Evolutionary conservation across 2,888 invertebrate genomes (phyloP).

Genomic region (Metopia argyrocephala): DNA sequence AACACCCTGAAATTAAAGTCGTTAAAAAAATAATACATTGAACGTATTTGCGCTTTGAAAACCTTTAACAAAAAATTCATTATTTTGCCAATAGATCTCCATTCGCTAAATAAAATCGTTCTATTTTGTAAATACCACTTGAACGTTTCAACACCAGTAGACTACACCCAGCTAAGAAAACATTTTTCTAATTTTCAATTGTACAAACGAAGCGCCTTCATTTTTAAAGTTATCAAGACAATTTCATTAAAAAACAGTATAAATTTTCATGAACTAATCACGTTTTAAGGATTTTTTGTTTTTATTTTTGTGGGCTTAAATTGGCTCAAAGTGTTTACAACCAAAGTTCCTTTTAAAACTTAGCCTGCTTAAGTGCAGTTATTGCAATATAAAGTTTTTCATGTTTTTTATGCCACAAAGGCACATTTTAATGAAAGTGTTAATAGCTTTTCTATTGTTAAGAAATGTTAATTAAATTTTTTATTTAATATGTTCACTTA

Average conservation of each 20-base stretch:
- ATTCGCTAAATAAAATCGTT: no score
- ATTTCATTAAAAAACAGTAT: constrained; percentile 40
- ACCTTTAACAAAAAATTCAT: constrained; percentile 40
- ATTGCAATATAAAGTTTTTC: constrained; percentile 28
- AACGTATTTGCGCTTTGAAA: constrained; percentile 43
- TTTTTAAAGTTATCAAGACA: constrained; percentile 11
- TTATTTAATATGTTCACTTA: neutral
- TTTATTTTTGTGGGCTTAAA: no score
- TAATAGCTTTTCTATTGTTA: constrained; percentile 50
- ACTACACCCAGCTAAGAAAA: constrained; percentile 52
- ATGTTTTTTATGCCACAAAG: neutral
- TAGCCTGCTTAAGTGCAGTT: neutral
- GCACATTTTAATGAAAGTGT: constrained; percentile 56
- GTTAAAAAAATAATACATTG: constrained; percentile 2
- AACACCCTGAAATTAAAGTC: constrained; percentile 17
- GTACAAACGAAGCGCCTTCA: constrained; percentile 15
- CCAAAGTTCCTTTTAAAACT: constrained; percentile 23
- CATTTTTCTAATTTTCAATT: neutral
- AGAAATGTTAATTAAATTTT: constrained; percentile 25
- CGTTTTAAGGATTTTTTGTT: constrained; percentile 55
- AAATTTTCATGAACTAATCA: constrained; percentile 27
- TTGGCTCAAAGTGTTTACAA: no score
- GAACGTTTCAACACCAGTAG: neutral
- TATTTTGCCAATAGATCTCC: constrained; percentile 15
- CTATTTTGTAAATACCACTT: neutral